A percentile compares a stretch with the other conserved stretches of the same genome.
phyloP scores from a whole-genome alignment of 2,797 vertebrate species.

The Iguana delicatissima region DNA sequence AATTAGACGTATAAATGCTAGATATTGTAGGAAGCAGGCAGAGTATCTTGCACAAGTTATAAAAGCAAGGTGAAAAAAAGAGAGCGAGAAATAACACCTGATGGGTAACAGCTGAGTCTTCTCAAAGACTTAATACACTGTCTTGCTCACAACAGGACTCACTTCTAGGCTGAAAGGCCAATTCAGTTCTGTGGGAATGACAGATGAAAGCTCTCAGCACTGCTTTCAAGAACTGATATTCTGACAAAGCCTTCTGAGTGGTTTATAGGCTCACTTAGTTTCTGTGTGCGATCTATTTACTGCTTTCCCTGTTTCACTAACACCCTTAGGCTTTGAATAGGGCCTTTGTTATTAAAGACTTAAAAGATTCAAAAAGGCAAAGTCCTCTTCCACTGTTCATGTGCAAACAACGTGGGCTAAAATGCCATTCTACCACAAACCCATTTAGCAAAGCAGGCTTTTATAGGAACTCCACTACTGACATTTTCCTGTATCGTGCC shows the following conservation, averaged over 20 bases:
- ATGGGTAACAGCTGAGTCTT: neutral
- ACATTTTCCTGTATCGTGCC: neutral
- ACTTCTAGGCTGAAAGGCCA: conserved; percentile 50
- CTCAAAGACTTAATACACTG: conserved; percentile 29
- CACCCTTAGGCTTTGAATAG: conserved; percentile 32
- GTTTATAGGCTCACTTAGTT: conserved; percentile 45
- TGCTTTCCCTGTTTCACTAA: conserved; percentile 47
- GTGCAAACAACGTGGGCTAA: neutral
- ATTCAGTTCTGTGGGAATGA: conserved; percentile 52
- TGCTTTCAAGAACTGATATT: conserved; percentile 17
- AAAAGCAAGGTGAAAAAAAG: neutral
- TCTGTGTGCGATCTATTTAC: conserved; percentile 51
- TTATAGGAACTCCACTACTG: neutral
- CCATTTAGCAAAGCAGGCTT: neutral
- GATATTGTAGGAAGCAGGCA: neutral
- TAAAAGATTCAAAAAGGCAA: neutral
- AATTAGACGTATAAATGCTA: neutral
- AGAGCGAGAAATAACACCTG: neutral
- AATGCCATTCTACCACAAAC: neutral
- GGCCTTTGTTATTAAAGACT: conserved; percentile 8
- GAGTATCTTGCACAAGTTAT: neutral
- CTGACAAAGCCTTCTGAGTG: conserved; percentile 34
- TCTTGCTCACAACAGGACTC: conserved; percentile 18
- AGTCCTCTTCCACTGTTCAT: neutral
- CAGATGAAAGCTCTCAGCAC: conserved; percentile 60